Evolutionary conservation across 2,797 vertebrate species (phyloP).

Genomic region (Psittacula derbiana): DNA sequence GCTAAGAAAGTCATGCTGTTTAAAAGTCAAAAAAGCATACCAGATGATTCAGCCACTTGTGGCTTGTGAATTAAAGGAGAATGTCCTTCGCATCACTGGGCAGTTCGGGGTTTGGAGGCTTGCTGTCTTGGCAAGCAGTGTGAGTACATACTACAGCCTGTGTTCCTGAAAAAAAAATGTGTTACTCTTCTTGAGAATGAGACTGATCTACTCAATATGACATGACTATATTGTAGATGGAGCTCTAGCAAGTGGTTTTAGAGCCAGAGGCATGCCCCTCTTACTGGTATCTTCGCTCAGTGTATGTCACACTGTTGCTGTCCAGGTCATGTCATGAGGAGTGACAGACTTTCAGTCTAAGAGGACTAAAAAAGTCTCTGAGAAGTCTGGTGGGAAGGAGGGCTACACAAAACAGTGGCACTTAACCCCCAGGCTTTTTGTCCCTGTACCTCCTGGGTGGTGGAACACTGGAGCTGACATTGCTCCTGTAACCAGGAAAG

Average conservation of each 20-base stretch:
- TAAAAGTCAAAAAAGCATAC: neutral
- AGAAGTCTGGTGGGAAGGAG: neutral
- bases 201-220: neutral
- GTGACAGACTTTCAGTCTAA: neutral
- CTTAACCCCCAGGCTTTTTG: neutral
- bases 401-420: neutral
- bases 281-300: neutral
- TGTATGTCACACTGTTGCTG: neutral
- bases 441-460: fast-evolving
- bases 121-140: neutral
- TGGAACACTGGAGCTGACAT: neutral
- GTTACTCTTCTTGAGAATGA: conserved; percentile 48
- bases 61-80: neutral
- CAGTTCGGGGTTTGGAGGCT: neutral
- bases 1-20: neutral
- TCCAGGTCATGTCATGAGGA: neutral
- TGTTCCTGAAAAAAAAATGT: conserved; percentile 18
- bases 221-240: neutral
- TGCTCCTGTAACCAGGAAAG: neutral
- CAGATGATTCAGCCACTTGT: conserved; percentile 10
- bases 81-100: neutral
- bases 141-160: neutral
- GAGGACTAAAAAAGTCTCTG: neutral
- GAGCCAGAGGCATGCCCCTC: neutral
- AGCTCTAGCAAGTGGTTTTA: neutral